phyloP scores from a whole-genome alignment of 2,113 vertebrate genomes.

The Notarius lentiginosus region DNA sequence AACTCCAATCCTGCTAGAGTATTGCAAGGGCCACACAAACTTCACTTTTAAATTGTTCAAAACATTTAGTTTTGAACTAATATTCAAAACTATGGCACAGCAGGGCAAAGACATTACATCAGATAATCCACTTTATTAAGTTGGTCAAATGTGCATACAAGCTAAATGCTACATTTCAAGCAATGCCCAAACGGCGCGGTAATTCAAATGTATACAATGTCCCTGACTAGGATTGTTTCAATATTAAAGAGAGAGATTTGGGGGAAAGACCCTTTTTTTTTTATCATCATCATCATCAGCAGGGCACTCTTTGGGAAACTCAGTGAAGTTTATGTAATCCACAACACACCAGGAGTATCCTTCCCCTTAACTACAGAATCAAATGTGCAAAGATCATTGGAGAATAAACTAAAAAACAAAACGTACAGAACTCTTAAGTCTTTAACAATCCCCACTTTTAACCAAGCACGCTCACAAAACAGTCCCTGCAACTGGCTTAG shows the following conservation, averaged over 20 bases:
- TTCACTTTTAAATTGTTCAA: slow-evolving; percentile 32
- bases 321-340: slow-evolving; percentile 40
- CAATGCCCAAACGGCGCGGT: slow-evolving; percentile 47
- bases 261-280: background rate
- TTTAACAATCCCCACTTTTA: slow-evolving; percentile 31
- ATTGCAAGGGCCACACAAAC: slow-evolving; percentile 37
- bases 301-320: slow-evolving; percentile 38
- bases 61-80: background rate
- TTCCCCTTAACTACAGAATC: slow-evolving; percentile 63
- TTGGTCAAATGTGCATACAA: slow-evolving; percentile 45
- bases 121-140: slow-evolving; percentile 5
- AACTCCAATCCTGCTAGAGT: slow-evolving; percentile 10
- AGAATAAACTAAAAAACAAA: slow-evolving; percentile 41
- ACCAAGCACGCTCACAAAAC: background rate
- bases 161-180: slow-evolving; percentile 49
- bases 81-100: background rate
- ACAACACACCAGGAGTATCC: slow-evolving; percentile 37
- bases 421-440: slow-evolving; percentile 48
- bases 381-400: slow-evolving; percentile 74
- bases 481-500: slow-evolving; percentile 13
- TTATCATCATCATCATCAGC: too few species aligned
- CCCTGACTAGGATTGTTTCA: slow-evolving; percentile 4
- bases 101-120: slow-evolving; percentile 26
- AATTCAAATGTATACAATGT: slow-evolving; percentile 18
- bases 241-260: slow-evolving; percentile 2